Evolutionary conservation across 2,888 invertebrate genomes (phyloP).

Genomic region (Diarsia brunnea): DNA sequence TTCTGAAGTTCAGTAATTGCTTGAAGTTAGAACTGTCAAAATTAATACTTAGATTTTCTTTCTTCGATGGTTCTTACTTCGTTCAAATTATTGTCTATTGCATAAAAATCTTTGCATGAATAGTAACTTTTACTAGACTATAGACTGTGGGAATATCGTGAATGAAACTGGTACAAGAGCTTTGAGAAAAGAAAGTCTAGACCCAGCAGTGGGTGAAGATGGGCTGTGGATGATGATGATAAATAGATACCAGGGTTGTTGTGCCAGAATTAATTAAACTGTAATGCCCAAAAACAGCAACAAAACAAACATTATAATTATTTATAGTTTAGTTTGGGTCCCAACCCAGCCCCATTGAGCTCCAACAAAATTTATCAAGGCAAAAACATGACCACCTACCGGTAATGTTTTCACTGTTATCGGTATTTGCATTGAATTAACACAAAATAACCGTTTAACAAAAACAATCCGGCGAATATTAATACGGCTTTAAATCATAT

Average conservation of each 20-base stretch:
- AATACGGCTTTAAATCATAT: constrained; percentile 85
- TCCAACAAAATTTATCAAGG: constrained; percentile 50
- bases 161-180: no score
- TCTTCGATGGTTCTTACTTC: no score
- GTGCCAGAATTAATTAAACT: background rate
- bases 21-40: no score
- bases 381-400: constrained; percentile 53
- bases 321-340: constrained; percentile 28
- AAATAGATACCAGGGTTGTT: no score
- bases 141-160: background rate
- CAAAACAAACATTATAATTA: constrained; percentile 41
- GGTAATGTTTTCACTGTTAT: constrained; percentile 68
- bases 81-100: no score
- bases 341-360: constrained; percentile 25
- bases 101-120: no score
- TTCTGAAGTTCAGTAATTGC: no score
- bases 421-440: constrained; percentile 80
- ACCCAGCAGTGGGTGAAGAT: no score
- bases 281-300: background rate
- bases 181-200: no score
- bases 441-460: constrained; percentile 84
- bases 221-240: no score
- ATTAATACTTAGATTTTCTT: no score
- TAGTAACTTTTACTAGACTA: no score
- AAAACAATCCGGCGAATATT: constrained; percentile 80